A percentile compares a stretch with the other conserved stretches of the same genome.
Conservation (phyloP, 2,113 vertebrate species). For the Oostethus manadensis region DNA sequence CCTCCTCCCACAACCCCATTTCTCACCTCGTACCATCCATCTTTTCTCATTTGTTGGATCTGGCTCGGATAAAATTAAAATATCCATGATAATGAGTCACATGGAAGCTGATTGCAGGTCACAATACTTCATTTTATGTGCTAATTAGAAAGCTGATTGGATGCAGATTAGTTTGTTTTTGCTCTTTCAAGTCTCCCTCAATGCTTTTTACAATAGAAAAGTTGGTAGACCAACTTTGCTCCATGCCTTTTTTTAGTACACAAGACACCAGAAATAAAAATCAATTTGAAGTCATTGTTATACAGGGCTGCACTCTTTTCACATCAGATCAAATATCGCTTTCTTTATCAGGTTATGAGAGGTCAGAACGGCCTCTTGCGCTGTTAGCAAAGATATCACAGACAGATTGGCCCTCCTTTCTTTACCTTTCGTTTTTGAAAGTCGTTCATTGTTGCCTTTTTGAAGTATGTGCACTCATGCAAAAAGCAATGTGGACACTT, state of each 20-base stretch:
- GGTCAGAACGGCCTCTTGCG: constrained; percentile 20
- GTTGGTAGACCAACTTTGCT: constrained; percentile 17
- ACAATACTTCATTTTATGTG: constrained; percentile 61
- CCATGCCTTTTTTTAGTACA: constrained; percentile 13
- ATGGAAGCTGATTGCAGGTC: constrained; percentile 66
- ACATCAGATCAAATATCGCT: constrained; percentile 33
- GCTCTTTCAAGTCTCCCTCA: constrained; percentile 24
- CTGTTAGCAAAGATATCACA: constrained; percentile 30
- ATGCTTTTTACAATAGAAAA: constrained; percentile 21
- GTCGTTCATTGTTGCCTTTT: constrained; percentile 36
- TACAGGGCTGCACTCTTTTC: constrained; percentile 12
- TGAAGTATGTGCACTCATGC: constrained; percentile 14
- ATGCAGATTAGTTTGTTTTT: constrained; percentile 65
- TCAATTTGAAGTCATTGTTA: not conserved
- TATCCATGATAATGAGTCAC: constrained; percentile 64
- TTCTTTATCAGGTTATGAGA: constrained; percentile 23
- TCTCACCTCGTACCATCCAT: constrained; percentile 3
- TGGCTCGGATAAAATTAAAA: constrained; percentile 56
- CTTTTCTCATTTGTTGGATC: constrained; percentile 19
- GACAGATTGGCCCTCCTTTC: constrained; percentile 23
- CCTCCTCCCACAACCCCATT: constrained; percentile 8
- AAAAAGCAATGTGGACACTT: constrained; percentile 13
- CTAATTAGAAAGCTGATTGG: constrained; percentile 70
- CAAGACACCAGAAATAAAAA: not conserved
- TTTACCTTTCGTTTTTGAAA: constrained; percentile 32